Evolutionary conservation across 2,888 invertebrate species (phyloP), one percentile per base, ranked within the genome.

Genomic region (Synergus laeviventris): DNA sequence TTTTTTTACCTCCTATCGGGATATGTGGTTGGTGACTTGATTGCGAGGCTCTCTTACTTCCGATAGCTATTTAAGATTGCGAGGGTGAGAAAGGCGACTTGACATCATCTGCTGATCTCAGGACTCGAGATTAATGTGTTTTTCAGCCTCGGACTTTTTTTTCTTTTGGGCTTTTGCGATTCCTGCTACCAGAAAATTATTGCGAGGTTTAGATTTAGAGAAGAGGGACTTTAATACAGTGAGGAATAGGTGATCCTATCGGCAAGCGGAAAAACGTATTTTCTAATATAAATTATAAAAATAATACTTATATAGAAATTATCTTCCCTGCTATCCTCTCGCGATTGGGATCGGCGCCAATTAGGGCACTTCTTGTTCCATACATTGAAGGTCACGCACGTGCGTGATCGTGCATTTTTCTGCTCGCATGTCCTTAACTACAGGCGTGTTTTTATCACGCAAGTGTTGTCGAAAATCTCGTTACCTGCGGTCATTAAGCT

Each of bases 311-410:
- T 16, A 9, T 18, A n/a, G 18, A n/a, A 54, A 54, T 18, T 18
- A 54, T 18, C 18, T 18, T 18, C 2, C n/a, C n/a, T 18, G 9
- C 49, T 18, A 5, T 54, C 49, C 49, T 36, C 16, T 21, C 18
- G 21, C 56, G 59, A 70, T 45, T 75, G 59, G 49, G 36, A 70
- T 70, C 59, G 1, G n/a, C 39, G 64, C 36, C 75, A 70, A 70
- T 75, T 75, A 75, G 59, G 54, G 24, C n/a, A 24, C 54, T 49
- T 75, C 54, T 56, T 21, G 31, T 74, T 74, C 1, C 18, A 42
- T 39, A 21, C 59, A 75, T 75, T 70, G 75, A 59, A 75, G 39
- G 42, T 62, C 75, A 42, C 42, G 74, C 59, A 59, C 59, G 59
- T 11, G 9, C 74, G 60, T 59, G 56, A 66, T 59, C 59, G 54